These are phyloP conservation scores for Chrysomallon squamiferum DNA, from an alignment of 1,140 invertebrate species.

Conservation along the genomic window DNA sequence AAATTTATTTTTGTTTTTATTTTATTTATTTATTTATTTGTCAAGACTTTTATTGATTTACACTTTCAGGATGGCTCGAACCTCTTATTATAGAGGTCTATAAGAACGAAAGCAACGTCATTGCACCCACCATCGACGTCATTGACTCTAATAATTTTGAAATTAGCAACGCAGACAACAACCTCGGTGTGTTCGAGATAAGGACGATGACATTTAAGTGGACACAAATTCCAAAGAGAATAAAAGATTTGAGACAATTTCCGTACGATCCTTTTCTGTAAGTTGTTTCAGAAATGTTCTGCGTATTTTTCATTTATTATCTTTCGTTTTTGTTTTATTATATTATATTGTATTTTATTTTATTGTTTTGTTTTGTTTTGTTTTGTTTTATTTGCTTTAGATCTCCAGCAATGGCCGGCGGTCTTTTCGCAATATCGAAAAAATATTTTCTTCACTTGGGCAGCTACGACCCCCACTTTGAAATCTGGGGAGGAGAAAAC, in stretches of 20 bases:
- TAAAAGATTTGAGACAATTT: background rate
- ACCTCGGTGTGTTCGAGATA: background rate
- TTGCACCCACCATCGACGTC: constrained; percentile 90
- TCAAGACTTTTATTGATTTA: too few species aligned
- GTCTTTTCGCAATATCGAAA: constrained; percentile 87
- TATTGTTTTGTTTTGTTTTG: too few species aligned
- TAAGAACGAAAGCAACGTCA: constrained; percentile 83
- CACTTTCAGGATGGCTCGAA: constrained; percentile 91
- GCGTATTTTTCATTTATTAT: too few species aligned
- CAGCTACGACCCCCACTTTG: constrained; percentile 69
- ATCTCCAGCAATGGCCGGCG: constrained; percentile 83
- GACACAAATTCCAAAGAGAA: background rate
- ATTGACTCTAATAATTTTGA: constrained; percentile 92
- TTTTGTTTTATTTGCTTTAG: too few species aligned
- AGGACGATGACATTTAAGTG: background rate
- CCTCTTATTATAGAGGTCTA: constrained; percentile 76
- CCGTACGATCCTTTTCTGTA: background rate
- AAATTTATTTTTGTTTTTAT: too few species aligned
- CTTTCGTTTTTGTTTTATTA: too few species aligned
- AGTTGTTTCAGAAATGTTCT: background rate
- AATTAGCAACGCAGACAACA: background rate
- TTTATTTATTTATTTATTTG: too few species aligned
- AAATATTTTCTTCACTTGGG: constrained; percentile 89
- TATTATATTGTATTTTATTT: too few species aligned
- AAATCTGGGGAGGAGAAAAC: constrained; percentile 90